A percentile compares a stretch with the other conserved stretches of the same genome.
Conservation (phyloP, 1,140 invertebrate species). For the Maniola jurtina region DNA sequence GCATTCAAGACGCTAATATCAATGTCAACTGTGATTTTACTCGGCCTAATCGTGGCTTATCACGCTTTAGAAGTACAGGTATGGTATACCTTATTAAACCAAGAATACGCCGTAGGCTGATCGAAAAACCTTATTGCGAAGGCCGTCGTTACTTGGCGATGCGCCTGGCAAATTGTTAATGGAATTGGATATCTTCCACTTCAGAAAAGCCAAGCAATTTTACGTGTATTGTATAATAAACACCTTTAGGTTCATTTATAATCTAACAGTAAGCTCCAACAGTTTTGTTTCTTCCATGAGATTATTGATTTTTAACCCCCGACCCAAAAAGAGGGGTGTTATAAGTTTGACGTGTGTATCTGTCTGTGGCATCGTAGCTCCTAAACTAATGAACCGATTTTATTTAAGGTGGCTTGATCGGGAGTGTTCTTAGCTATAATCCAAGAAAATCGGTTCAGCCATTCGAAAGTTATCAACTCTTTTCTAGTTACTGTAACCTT, state of each 20-base stretch:
- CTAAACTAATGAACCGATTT: no score
- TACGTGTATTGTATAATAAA: not conserved
- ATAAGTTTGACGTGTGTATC: no score
- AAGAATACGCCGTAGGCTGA: constrained; percentile 5
- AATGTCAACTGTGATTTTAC: constrained; percentile 98
- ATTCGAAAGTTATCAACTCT: no score
- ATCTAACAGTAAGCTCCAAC: not conserved
- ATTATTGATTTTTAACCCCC: no score
- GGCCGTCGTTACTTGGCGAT: not conserved
- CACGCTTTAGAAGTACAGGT: constrained; percentile 99
- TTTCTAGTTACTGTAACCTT: no score
- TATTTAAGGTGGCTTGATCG: no score
- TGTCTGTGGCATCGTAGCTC: no score
- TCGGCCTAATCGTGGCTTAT: constrained; percentile 99
- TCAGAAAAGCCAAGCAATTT: not conserved
- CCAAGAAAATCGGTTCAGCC: no score
- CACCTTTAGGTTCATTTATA: not conserved
- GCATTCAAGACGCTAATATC: constrained; percentile 98
- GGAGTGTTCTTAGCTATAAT: no score
- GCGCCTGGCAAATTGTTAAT: constrained; percentile 8
- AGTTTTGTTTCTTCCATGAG: not conserved
- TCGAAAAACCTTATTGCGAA: constrained; percentile 11
- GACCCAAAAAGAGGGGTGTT: no score
- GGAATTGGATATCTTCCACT: constrained; percentile 72
- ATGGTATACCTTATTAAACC: constrained; percentile 23